Evolutionary conservation across 2,797 vertebrate genomes (phyloP), one percentile per base, ranked within the genome.

Genomic region (Channa striata): DNA sequence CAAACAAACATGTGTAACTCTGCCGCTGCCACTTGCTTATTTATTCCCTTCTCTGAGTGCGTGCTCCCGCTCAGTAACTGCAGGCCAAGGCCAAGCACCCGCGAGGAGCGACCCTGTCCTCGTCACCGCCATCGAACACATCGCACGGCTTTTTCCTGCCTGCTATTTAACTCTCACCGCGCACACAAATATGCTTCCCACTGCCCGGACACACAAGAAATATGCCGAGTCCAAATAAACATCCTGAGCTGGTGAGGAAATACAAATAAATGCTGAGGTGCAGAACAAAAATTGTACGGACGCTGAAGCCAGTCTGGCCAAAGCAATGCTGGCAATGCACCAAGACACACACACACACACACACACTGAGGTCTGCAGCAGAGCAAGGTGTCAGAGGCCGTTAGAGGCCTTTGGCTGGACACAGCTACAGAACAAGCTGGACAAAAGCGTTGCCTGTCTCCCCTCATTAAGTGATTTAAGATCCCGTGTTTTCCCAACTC

Each of bases 401-500:
- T 93, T 93, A 92, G 88, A 90, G 82, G 87, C 84, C 87, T 87
- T 86, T 83, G 89, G 87, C 82, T 86, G 84, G 89, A 90, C 82
- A 64, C 85, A 87, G 82, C 89, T 78, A 82, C 73, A 86, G 84
- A 90, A 90, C 89, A 86, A 87, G 84, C 81, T 50, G 88, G 92
- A 93, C 91, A 91, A 92, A 93, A 86, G 91, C 85, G 62, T 83
- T 88, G 89, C 88, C 84, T 91, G 91, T 93, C 91, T 92, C 82
- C 90, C 89, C 88, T 92, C 87, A 90, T 94, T 92, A 91, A 89
- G 84, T 90, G 91, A 93, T 93, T 93, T 92, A 89, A 84, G 87
- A 87, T 91, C 90, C 91, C 85, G 77, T 87, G 87, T 92, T 91
- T 89, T 81, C 83, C 67, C 75, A 50, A 76, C 80, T 83, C 85